A percentile compares a stretch with the other conserved stretches of the same genome.
Conservation (phyloP, 2,888 invertebrate species). For the Megamerina dolium region DNA sequence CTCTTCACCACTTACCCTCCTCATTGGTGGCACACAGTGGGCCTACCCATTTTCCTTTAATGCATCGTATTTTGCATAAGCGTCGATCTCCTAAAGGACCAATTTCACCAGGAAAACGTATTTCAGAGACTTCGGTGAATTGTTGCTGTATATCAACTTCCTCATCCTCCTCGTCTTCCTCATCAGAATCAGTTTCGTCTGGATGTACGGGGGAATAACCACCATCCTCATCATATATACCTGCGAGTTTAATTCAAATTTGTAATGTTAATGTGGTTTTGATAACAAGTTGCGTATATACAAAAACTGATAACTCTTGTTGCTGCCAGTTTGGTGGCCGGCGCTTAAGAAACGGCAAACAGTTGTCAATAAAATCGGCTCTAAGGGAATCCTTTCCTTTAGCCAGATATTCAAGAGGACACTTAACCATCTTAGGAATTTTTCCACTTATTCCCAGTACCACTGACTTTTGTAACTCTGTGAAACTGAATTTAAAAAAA, state of each 20-base stretch:
- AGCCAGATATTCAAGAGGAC: too few relatives aligned
- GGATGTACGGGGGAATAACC: conserved; percentile 44
- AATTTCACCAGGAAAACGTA: conserved; percentile 66
- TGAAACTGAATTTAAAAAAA: too few relatives aligned
- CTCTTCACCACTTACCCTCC: conserved; percentile 56
- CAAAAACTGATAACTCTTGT: too few relatives aligned
- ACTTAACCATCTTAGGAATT: too few relatives aligned
- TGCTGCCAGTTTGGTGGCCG: too few relatives aligned
- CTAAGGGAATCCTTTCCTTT: too few relatives aligned
- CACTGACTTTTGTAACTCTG: too few relatives aligned
- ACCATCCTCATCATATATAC: conserved; percentile 46
- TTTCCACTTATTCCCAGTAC: too few relatives aligned
- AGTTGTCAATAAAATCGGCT: too few relatives aligned
- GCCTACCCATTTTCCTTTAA: conserved; percentile 79
- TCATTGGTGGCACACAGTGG: conserved; percentile 68
- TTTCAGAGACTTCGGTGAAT: conserved; percentile 49
- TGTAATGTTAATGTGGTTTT: too few relatives aligned
- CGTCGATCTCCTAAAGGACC: conserved; percentile 67
- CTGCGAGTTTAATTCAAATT: conserved; percentile 23
- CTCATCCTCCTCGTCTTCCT: conserved; percentile 46
- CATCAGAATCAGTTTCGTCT: conserved; percentile 44
- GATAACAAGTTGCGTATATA: too few relatives aligned
- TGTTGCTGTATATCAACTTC: conserved; percentile 46
- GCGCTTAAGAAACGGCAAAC: too few relatives aligned
- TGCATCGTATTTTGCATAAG: conserved; percentile 77